Base-by-base conservation (phyloP, 1,140 invertebrate species). In the Hestina assimilis region DNA sequence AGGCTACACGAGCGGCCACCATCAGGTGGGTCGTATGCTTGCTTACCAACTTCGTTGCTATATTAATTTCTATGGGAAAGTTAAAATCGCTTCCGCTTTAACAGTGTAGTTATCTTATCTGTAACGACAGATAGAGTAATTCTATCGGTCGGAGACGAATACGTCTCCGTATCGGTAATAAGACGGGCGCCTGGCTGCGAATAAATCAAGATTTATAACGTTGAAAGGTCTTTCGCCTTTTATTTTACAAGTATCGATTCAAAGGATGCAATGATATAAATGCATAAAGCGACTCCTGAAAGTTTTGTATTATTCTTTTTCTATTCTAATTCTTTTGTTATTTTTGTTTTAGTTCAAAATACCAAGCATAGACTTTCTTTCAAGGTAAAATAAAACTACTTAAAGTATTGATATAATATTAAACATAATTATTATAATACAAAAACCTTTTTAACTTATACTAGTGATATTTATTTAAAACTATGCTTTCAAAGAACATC, bases 171-270 rank as follows among this genome's bases (percentile, higher is more conserved):
- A 43, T 51, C 28, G 55, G 28, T 57, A 57, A 53, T 55, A 59
- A 59, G 40, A 56, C 31, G 55, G 51, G 33, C 61, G 54, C 47
- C 55, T 43, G 66, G 43, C 53, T 19, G 52, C 29, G 55, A 59
- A 63, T 55, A 59, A 70, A 70, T 63, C 58, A 63, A 62, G 59
- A 66, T 63, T 66, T 66, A 56, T 64, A 52, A 46, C 47, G 50
- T 54, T 63, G 59, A 52, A 56, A 63, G 31, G 45, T 57, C 43
- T 43, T 42, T 50, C 29, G 29, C 52, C 45, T 59, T 61, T 58
- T 56, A 55, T 55, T 46, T 35, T 52, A 52, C 24, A 15, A 52
- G 35, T 41, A 52, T 52, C 29, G 38, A 52, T 41, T 52, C 38
- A 41, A 19, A 28, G 35, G 23, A 41, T 41, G 38, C 48, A 41